A percentile compares a stretch with the other conserved stretches of the same genome.
phyloP scores from a whole-genome alignment of 2,797 vertebrate species.

The Mastacembelus armatus region DNA sequence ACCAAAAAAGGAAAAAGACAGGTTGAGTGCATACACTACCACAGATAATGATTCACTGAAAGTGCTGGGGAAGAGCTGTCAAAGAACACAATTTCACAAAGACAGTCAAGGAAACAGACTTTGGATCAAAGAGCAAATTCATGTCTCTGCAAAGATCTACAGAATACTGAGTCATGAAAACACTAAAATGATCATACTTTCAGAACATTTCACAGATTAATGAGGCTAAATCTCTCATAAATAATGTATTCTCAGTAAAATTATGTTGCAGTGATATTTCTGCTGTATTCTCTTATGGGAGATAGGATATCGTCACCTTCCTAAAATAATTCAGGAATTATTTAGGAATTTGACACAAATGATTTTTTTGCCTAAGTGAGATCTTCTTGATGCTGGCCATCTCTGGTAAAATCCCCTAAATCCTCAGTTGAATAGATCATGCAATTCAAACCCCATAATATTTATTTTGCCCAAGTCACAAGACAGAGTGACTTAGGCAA shows the following conservation, averaged over 20 bases:
- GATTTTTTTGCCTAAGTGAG: too few species aligned
- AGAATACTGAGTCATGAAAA: conserved; percentile 64
- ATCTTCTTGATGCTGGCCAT: too few species aligned
- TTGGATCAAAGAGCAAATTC: conserved; percentile 66
- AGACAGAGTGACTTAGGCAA: too few species aligned
- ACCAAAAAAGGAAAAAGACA: conserved; percentile 60
- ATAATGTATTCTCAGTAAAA: conserved; percentile 72
- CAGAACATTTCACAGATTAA: conserved; percentile 71
- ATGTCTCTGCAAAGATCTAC: conserved; percentile 58
- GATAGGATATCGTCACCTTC: too few species aligned
- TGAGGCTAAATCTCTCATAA: conserved; percentile 75
- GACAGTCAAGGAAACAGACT: conserved; percentile 64
- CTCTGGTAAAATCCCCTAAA: too few species aligned
- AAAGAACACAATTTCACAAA: conserved; percentile 53
- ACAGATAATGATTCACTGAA: conserved; percentile 73
- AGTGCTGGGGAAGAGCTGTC: conserved; percentile 65
- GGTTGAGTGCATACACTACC: conserved; percentile 76
- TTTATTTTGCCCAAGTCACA: too few species aligned
- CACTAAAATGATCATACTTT: conserved; percentile 63
- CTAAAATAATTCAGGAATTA: too few species aligned
- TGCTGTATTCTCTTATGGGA: not conserved
- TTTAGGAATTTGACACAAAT: too few species aligned
- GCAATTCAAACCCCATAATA: too few species aligned
- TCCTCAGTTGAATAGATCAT: too few species aligned
- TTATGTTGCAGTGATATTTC: conserved; percentile 59